phyloP scores from a whole-genome alignment of 2,113 vertebrate species.

The Saccopteryx leptura region DNA sequence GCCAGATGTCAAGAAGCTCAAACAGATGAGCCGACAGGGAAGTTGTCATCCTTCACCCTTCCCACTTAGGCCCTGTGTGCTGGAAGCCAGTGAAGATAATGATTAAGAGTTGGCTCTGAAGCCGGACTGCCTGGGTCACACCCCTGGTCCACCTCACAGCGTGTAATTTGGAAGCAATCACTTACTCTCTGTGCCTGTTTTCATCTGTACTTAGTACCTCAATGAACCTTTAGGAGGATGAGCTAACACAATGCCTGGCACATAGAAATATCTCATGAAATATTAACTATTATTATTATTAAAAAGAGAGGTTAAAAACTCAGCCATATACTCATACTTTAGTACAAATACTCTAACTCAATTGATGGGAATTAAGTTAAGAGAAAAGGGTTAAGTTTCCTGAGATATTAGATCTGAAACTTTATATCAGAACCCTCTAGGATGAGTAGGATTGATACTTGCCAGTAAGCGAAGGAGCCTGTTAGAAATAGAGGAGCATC shows the following conservation, averaged over 20 bases:
- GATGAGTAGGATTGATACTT: neutral
- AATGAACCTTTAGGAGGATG: neutral
- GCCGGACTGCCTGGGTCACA: neutral
- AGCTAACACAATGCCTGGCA: neutral
- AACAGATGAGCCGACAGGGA: too few species aligned
- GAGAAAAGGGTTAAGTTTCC: neutral
- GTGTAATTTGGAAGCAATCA: neutral
- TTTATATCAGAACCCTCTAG: neutral
- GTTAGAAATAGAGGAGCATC: neutral
- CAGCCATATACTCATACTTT: neutral
- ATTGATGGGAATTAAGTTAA: neutral
- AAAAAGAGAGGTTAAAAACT: constrained; percentile 6
- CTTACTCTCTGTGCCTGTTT: neutral
- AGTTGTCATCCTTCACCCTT: neutral
- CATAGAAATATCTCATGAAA: neutral
- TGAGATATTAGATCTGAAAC: neutral
- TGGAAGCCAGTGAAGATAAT: neutral
- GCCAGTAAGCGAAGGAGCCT: neutral
- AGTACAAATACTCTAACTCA: neutral
- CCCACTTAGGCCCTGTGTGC: neutral
- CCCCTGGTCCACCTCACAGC: neutral
- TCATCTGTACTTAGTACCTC: neutral
- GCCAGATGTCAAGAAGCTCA: neutral
- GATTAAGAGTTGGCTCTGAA: neutral
- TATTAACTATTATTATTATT: neutral